Base-by-base conservation (phyloP, 2,888 invertebrate species). In the Hoplodrina ambigua region DNA sequence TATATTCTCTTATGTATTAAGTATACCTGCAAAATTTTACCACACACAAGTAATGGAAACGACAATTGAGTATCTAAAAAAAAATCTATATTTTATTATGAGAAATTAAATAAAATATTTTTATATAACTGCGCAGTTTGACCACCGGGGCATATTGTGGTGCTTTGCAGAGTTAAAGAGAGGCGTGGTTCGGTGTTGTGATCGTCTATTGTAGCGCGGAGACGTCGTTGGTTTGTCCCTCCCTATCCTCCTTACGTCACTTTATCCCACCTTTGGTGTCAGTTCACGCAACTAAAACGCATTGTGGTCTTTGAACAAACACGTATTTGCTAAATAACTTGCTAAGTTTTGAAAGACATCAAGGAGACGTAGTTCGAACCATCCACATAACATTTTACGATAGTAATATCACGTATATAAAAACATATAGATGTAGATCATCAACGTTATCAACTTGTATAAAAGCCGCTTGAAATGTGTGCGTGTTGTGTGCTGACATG, bases 61-160 rank as follows among this genome's bases (percentile, higher is more conserved):
- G 52, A 63, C 50, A 60, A 69, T 52, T 49, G 59, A 73, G 50
- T 81, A 76, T 78, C 73, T 78, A 77, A 72, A 78, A 63, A n/a
- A 58, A 53, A 80, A 69, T 68, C 68, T 84, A 85, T 85, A 81
- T 85, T 84, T 85, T 77, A 81, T 80, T 74, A 76, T 74, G 68
- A 72, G 76, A 73, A 80, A 78, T 70, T 70, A 82, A 79, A 70
- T 81, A 46, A 78, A 70, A 72, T 84, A 84, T 84, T 89, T 88
- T 88, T 88, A 81, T 87, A 87, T 81, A 74, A 75, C 73, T 72
- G 61, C 77, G 88, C 92, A 88, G 90, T 91, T 89, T 90, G 94
- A 91, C 94, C 94, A 94, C 94, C 95, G 94, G 93, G 76, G 84
- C 87, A 87, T 88, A 89, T 86, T 91, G 92, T 94, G 95, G 95